phyloP scores from a whole-genome alignment of 2,113 vertebrate genomes.

The Ctenodactylus gundi region DNA sequence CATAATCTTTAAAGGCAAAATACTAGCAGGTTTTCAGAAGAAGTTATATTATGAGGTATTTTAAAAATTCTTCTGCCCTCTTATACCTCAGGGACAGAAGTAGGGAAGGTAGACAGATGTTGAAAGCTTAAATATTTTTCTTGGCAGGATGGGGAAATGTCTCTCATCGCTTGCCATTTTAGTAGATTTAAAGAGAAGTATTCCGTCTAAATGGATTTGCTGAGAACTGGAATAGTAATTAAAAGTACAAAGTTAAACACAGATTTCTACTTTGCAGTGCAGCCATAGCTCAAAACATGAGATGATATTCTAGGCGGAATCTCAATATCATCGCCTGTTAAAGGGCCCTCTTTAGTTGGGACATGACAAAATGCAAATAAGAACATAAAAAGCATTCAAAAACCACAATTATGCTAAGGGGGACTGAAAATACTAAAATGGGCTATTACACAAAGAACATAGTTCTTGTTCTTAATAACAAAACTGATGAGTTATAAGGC shows the following conservation, averaged over 20 bases:
- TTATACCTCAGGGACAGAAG: not conserved
- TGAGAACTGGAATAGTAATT: not conserved
- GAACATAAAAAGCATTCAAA: conserved; percentile 22
- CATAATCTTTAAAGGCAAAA: conserved; percentile 8
- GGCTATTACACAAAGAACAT: not conserved
- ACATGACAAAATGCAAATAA: not conserved
- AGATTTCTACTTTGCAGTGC: not conserved
- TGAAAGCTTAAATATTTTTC: conserved; percentile 33
- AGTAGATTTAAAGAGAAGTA: not conserved
- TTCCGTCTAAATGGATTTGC: not conserved
- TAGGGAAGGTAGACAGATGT: not conserved
- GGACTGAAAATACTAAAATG: not conserved
- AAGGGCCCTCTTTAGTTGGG: conserved; percentile 2
- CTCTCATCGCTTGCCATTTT: not conserved
- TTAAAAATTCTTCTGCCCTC: not conserved
- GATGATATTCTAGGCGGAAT: not conserved
- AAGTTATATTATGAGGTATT: not conserved
- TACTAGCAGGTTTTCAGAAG: not conserved
- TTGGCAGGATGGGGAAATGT: too few relatives aligned
- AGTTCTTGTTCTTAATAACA: conserved; percentile 14
- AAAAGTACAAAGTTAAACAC: conserved; percentile 1
- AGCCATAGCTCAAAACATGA: conserved; percentile 14
- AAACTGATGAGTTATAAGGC: not conserved
- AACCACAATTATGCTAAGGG: not conserved
- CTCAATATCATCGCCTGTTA: not conserved